Conservation (phyloP, 2,888 invertebrate genomes). For the Panzeria rudis region DNA sequence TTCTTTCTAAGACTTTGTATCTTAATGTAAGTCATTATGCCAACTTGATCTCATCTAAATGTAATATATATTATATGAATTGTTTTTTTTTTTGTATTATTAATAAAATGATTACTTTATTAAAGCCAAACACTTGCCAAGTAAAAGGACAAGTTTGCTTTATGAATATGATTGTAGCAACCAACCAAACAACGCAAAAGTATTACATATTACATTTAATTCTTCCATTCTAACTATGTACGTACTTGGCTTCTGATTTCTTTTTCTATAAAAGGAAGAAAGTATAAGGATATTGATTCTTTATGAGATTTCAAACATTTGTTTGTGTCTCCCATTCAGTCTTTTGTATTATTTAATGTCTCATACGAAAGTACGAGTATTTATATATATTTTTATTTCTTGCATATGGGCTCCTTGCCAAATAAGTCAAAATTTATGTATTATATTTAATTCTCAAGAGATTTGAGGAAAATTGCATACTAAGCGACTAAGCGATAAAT, state of each 20-base stretch:
- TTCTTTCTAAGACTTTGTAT: neutral
- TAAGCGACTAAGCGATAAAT: neutral
- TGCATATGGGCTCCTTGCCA: constrained; percentile 59
- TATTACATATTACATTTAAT: constrained; percentile 6
- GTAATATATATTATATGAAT: neutral
- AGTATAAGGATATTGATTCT: constrained; percentile 16
- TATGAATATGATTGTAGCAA: constrained; percentile 43
- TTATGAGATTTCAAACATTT: constrained; percentile 51
- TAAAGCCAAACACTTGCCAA: constrained; percentile 34
- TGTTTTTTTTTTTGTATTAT: constrained; percentile 1
- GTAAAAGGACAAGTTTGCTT: constrained; percentile 6
- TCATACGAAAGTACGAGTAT: neutral
- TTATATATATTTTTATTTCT: neutral
- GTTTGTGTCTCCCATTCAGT: constrained; percentile 4
- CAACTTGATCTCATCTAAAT: neutral
- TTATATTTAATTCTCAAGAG: neutral
- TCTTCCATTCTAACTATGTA: neutral
- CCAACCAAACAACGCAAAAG: neutral
- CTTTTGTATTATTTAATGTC: neutral
- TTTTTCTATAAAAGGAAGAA: neutral
- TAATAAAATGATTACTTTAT: constrained; percentile 3
- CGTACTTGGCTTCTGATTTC: neutral
- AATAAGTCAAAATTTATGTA: constrained; percentile 56
- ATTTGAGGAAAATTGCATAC: neutral
- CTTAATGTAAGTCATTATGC: constrained; percentile 14